These are phyloP conservation scores for Ambastaia sidthimunki DNA, from an alignment of 2,797 vertebrate species.

Conservation along the genomic window DNA sequence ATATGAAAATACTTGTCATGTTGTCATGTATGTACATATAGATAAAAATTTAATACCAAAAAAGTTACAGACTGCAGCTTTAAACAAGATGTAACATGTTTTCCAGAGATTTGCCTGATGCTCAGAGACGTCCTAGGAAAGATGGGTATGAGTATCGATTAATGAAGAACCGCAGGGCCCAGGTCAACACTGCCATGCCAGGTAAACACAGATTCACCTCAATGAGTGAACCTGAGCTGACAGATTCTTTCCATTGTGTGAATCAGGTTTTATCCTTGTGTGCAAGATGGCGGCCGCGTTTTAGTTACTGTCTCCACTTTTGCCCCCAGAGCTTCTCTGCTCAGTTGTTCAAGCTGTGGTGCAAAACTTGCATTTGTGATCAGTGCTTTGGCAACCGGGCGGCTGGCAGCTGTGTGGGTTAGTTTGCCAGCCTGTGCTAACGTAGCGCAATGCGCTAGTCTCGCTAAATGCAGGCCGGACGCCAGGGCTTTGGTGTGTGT, in stretches of 20 bases:
- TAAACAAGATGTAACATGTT: not conserved
- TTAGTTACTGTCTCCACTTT: not conserved
- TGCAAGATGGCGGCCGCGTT: conserved; percentile 14
- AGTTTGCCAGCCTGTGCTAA: conserved; percentile 42
- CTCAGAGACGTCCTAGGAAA: conserved; percentile 85
- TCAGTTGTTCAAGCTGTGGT: conserved; percentile 21
- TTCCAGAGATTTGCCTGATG: conserved; percentile 84
- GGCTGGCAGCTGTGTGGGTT: conserved; percentile 46
- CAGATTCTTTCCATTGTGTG: not conserved
- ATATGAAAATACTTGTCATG: too few relatives aligned
- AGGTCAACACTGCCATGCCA: conserved; percentile 84
- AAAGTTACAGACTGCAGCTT: too few relatives aligned
- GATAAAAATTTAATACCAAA: too few relatives aligned
- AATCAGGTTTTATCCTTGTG: not conserved
- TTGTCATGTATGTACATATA: too few relatives aligned
- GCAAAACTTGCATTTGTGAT: conserved; percentile 48
- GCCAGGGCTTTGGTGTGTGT: conserved; percentile 64
- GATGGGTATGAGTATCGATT: conserved; percentile 92
- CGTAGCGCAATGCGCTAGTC: conserved; percentile 38
- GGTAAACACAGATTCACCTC: conserved; percentile 71
- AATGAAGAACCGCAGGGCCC: conserved; percentile 88
- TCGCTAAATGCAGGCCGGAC: conserved; percentile 42
- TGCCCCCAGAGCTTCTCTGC: conserved; percentile 35
- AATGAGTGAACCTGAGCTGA: not conserved
- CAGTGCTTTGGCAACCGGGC: conserved; percentile 48